Evolutionary conservation across 2,113 vertebrate species (phyloP).

Genomic region (Triplophysa dalaica): DNA sequence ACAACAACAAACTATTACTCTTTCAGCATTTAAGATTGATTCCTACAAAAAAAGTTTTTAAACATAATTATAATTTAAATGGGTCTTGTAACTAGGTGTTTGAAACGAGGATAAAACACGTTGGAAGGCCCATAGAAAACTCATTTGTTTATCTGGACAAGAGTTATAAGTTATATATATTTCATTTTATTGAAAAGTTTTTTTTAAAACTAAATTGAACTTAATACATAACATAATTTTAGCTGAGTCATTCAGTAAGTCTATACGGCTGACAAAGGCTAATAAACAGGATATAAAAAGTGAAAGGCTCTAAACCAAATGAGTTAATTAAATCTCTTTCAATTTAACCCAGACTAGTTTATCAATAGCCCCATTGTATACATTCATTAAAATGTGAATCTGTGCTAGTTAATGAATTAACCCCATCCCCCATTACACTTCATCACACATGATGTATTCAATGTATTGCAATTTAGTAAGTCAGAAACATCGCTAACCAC

Average conservation of each 20-base stretch:
- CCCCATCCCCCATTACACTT: slow-evolving; percentile 46
- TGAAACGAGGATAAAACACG: no score
- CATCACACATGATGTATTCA: slow-evolving; percentile 40
- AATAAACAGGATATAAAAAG: slow-evolving; percentile 1
- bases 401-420: slow-evolving; percentile 52
- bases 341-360: slow-evolving; percentile 63
- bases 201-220: no score
- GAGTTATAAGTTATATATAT: no score
- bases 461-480: slow-evolving; percentile 6
- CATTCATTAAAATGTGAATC: slow-evolving; percentile 30
- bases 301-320: slow-evolving; percentile 10
- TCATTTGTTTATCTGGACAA: no score
- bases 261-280: not conserved
- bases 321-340: slow-evolving; percentile 36
- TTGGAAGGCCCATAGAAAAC: no score
- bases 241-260: not conserved
- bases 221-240: not conserved
- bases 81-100: no score
- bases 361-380: slow-evolving; percentile 31
- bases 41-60: no score
- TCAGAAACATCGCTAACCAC: not conserved
- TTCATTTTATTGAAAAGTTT: no score
- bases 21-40: no score
- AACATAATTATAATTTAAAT: no score
- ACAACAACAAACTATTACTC: no score